Base-by-base conservation (phyloP, 2,113 vertebrate genomes). In the Rhinichthys klamathensis region DNA sequence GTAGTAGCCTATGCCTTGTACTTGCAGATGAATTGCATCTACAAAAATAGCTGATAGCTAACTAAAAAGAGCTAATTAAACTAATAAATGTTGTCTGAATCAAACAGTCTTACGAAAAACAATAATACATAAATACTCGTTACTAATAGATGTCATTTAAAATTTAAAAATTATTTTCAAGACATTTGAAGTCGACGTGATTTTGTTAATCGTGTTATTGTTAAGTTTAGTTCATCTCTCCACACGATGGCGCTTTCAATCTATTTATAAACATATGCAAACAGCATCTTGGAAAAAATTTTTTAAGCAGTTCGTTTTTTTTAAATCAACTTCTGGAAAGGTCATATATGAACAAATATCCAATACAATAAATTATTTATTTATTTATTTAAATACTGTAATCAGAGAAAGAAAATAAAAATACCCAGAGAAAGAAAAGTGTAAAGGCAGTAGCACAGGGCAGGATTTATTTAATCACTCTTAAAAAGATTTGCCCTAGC, bases 201-300 rank as follows among this genome's bases (percentile, higher is more conserved):
- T 41, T 41, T 41, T 8, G 38, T 8, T 8, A 41, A 41, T 41
- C 38, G 8, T 9, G 41, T 10, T 41, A 41, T 41, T 41, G 41
- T 41, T 41, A 46, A 18, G 4, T 27, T 18, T 30, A 13, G n/a
- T 67, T 51, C 3, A 38, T 27, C 49, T 67, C 8, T 76, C 60
- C 77, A 75, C 86, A 75, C 4, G 82, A 30, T 61, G 86, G 86
- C 69, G 82, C 76, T 69, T 78, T 84, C 21, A 16, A 16, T 54
- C 30, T 30, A 80, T 51, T 27, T 60, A 74, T 44, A 7, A 41
- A 49, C 16, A 5, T 12, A 2, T 27, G 38, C 6, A 25, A 41
- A 41, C 9, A 1, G n/a, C 6, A 13, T 74, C 41, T 21, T 70
- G 8, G 10, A 38, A 11, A n/a, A n/a, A n/a, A n/a, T 51, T 3